A percentile compares a stretch with the other conserved stretches of the same genome.
Evolutionary conservation across 2,797 vertebrate species (phyloP).

Genomic region (Xenopus petersii): DNA sequence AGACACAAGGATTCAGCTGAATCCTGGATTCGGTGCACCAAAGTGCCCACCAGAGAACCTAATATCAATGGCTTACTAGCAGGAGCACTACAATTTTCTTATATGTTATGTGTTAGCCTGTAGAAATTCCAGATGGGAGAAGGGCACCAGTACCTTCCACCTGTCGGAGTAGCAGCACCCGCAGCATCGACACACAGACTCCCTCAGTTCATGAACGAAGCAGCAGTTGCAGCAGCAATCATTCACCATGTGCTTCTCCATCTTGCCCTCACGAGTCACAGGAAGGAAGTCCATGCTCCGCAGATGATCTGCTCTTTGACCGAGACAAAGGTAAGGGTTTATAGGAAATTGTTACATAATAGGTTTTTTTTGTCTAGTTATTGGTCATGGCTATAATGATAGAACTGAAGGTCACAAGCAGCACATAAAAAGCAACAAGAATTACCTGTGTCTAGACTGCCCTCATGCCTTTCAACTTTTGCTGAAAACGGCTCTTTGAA

Average conservation of each 20-base stretch:
- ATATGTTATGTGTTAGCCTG: slow-evolving; percentile 64
- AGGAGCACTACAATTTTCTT: too few species aligned
- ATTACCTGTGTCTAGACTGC: too few species aligned
- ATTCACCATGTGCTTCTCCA: slow-evolving; percentile 76
- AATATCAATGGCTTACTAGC: too few species aligned
- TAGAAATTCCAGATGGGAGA: slow-evolving; percentile 86
- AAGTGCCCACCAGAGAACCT: too few species aligned
- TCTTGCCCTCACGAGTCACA: slow-evolving; percentile 81
- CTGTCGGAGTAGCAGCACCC: slow-evolving; percentile 73
- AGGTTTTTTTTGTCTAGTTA: slow-evolving; percentile 36
- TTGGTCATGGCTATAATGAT: too few species aligned
- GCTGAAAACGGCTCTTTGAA: too few species aligned
- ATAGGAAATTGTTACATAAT: slow-evolving; percentile 51
- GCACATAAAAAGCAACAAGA: too few species aligned
- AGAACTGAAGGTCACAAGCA: too few species aligned
- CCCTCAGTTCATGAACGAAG: slow-evolving; percentile 85
- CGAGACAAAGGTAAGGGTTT: slow-evolving; percentile 83
- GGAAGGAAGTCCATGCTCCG: slow-evolving; percentile 84
- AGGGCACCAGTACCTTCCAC: slow-evolving; percentile 85
- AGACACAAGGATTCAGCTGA: too few species aligned
- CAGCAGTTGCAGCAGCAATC: slow-evolving; percentile 84
- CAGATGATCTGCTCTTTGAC: slow-evolving; percentile 88
- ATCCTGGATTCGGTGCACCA: too few species aligned
- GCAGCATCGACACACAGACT: slow-evolving; percentile 89
- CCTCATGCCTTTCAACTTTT: too few species aligned